Evolutionary conservation across 1,140 invertebrate genomes (phyloP), one percentile per base, ranked within the genome.

Genomic region (Elymnias hypermnestra): DNA sequence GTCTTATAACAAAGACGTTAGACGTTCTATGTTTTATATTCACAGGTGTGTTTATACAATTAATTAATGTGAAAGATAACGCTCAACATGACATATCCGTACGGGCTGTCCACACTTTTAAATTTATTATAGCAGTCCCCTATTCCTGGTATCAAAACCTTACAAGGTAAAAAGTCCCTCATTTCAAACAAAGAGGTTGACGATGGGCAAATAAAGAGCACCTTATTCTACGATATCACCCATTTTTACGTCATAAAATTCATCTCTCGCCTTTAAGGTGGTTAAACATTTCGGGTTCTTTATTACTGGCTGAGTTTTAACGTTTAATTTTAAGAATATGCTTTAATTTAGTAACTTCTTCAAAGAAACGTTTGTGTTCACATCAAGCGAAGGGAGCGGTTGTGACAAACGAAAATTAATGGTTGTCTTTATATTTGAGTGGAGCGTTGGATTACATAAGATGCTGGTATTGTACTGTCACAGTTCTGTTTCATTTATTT

Each of bases 241-340:
- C 63, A 77, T 72, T 82, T 77, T 72, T 54, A 72, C 46, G 48
- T 49, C 57, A 64, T 66, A 70, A 74, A 76, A 71, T 71, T 64
- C 66, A 64, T 64, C 60, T 44, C 59, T 58, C 57, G 64, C 47
- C 44, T 65, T 57, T 63, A 69, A 79, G 66, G 53, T 52, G 57
- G 59, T 62, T 61, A 72, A 72, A 79, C 72, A 79, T 79, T 79
- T 78, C 62, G 42, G 37, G 33, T 21, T 57, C 62, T 66, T 72
- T 73, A 68, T 68, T 68, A 63, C 60, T 53, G 55, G 38, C 43
- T 48, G 50, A 54, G 57, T 62, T 64, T 51, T 60, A 46, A 45
- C 26, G 53, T 47, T 48, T 46, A 51, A 53, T 43, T 43, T 50
- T 49, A 33, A 42, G 45, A 55, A 58, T 53, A 42, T 44, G 40